phyloP scores from a whole-genome alignment of 2,113 vertebrate genomes.

The Heliornis fulica region DNA sequence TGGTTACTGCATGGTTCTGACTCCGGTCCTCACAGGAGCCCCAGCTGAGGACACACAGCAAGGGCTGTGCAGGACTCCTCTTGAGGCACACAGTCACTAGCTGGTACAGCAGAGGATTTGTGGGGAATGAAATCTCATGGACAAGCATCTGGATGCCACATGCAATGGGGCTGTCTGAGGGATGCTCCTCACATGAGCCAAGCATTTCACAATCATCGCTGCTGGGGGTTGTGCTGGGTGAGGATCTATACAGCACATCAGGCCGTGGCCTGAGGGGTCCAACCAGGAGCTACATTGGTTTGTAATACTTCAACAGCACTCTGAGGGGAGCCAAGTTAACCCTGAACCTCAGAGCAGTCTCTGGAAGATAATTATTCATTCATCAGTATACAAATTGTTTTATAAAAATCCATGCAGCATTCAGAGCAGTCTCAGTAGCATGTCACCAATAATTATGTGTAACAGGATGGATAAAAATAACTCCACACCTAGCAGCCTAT shows the following conservation, averaged over 20 bases:
- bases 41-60: accelerated
- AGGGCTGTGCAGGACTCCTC: not conserved
- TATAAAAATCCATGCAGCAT: not conserved
- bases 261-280: not conserved
- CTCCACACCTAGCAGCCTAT: not conserved
- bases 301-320: not conserved
- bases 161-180: accelerated
- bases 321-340: not conserved
- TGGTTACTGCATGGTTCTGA: accelerated
- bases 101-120: not conserved
- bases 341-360: not conserved
- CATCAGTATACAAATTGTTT: not conserved
- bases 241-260: not conserved
- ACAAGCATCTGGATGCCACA: not conserved
- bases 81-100: not conserved
- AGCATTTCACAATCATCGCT: not conserved
- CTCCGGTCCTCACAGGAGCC: not conserved
- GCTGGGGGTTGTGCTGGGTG: not conserved
- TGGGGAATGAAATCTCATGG: not conserved
- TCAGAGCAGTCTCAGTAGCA: not conserved
- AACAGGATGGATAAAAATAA: not conserved
- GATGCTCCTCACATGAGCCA: accelerated
- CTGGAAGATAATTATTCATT: not conserved
- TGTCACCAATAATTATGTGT: not conserved
- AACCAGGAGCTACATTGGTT: not conserved